Conservation (phyloP, 2,113 vertebrate genomes). For the Anguilla japonica region DNA sequence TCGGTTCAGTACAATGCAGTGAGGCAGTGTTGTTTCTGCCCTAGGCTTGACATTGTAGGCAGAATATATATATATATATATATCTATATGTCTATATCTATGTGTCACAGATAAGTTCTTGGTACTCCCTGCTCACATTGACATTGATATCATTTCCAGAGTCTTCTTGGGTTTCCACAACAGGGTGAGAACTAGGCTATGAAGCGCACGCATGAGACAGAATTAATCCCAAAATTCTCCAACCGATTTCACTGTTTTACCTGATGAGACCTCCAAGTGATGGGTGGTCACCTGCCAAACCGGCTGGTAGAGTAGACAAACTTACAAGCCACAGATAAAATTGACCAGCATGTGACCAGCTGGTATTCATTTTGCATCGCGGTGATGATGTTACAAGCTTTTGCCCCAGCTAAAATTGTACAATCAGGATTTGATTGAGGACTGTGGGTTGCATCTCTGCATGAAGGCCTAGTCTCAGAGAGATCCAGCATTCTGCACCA, state of each 20-base stretch:
- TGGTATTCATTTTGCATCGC: too few relatives aligned
- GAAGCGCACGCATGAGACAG: not conserved
- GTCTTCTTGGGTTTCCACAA: not conserved
- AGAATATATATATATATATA: too few relatives aligned
- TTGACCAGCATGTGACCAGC: too few relatives aligned
- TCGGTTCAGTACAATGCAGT: not conserved
- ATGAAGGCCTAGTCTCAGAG: not conserved
- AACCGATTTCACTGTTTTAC: too few relatives aligned
- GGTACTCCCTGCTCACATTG: not conserved
- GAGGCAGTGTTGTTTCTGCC: not conserved
- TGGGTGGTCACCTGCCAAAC: too few relatives aligned
- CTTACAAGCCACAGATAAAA: too few relatives aligned
- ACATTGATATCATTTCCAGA: not conserved
- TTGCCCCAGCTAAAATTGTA: too few relatives aligned
- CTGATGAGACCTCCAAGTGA: too few relatives aligned
- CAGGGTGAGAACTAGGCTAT: not conserved
- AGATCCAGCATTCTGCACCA: not conserved
- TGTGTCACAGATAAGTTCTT: not conserved
- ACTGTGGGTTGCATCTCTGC: not conserved
- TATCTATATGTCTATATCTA: too few relatives aligned
- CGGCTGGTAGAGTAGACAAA: too few relatives aligned
- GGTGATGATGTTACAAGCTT: not conserved
- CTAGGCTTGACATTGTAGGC: not conserved
- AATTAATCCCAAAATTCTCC: not conserved
- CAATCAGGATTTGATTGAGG: not conserved